Conservation (phyloP, 2,113 vertebrate species). For the Motacilla tschutschensis region DNA sequence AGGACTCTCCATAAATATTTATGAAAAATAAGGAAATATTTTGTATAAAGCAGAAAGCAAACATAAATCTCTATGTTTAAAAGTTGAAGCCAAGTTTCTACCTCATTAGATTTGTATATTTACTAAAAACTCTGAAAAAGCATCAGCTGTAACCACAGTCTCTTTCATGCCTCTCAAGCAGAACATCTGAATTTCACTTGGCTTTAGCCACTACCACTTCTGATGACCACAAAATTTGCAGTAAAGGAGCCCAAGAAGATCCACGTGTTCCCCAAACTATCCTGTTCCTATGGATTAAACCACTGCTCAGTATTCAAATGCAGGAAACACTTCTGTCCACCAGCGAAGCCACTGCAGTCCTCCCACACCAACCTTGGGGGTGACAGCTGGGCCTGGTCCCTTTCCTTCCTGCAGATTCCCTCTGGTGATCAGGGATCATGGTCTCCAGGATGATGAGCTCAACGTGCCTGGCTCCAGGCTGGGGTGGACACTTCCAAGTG, state of each 20-base stretch:
- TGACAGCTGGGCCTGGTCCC: not conserved
- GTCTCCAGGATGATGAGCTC: not conserved
- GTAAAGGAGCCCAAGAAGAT: not conserved
- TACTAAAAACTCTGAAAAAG: not conserved
- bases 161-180: not conserved
- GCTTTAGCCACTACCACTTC: not conserved
- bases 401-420: not conserved
- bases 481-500: not conserved
- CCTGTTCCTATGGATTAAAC: not conserved
- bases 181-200: not conserved
- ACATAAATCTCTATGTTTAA: not conserved
- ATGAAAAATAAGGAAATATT: not conserved
- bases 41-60: not conserved
- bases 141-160: not conserved
- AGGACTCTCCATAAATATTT: not conserved
- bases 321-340: not conserved
- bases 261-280: not conserved
- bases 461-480: not conserved
- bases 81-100: not conserved
- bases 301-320: not conserved
- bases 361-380: not conserved
- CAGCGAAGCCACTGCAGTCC: not conserved
- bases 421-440: not conserved
- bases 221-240: not conserved
- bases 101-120: not conserved